phyloP scores from a whole-genome alignment of 37 sponge, comb jelly and placozoan genomes.

The Tethya wilhelma region DNA sequence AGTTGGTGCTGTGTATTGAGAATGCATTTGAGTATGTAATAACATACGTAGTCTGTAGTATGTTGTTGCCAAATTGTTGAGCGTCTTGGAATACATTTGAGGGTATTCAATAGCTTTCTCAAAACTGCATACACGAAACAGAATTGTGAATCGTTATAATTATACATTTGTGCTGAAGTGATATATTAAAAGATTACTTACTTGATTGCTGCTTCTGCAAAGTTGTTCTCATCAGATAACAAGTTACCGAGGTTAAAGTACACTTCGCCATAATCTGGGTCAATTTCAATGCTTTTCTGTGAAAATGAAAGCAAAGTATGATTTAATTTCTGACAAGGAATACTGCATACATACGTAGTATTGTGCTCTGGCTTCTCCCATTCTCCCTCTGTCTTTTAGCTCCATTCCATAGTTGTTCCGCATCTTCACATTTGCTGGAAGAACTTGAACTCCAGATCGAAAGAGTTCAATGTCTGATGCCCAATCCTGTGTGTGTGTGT shows the following conservation, averaged over 20 bases:
- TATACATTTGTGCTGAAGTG: not conserved
- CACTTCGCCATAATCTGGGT: slow-evolving; percentile 80
- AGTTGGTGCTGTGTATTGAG: no score
- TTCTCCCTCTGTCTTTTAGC: slow-evolving; percentile 56
- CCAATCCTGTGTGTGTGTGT: slow-evolving; percentile 72
- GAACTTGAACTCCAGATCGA: slow-evolving; percentile 78
- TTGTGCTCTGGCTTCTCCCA: slow-evolving; percentile 59
- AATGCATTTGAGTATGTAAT: not conserved
- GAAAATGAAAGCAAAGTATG: no score
- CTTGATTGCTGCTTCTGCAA: slow-evolving; percentile 45
- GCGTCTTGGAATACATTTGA: slow-evolving; percentile 67
- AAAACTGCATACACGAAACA: slow-evolving; percentile 43
- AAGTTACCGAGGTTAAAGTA: slow-evolving; percentile 90
- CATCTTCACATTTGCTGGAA: slow-evolving; percentile 84
- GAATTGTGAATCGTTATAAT: not conserved
- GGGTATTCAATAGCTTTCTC: slow-evolving; percentile 58
- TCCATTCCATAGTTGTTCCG: slow-evolving; percentile 90
- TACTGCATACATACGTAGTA: slow-evolving; percentile 51
- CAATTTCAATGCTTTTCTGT: slow-evolving; percentile 70
- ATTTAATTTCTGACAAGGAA: not conserved
- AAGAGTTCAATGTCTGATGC: slow-evolving; percentile 72
- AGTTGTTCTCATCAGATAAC: slow-evolving; percentile 65
- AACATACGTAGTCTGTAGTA: slow-evolving; percentile 72
- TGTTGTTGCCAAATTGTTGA: slow-evolving; percentile 90
- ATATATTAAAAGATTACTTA: slow-evolving; percentile 15